A percentile compares a stretch with the other conserved stretches of the same genome.
Conservation (phyloP, 2,113 vertebrate species). For the Rhinoptilus africanus region DNA sequence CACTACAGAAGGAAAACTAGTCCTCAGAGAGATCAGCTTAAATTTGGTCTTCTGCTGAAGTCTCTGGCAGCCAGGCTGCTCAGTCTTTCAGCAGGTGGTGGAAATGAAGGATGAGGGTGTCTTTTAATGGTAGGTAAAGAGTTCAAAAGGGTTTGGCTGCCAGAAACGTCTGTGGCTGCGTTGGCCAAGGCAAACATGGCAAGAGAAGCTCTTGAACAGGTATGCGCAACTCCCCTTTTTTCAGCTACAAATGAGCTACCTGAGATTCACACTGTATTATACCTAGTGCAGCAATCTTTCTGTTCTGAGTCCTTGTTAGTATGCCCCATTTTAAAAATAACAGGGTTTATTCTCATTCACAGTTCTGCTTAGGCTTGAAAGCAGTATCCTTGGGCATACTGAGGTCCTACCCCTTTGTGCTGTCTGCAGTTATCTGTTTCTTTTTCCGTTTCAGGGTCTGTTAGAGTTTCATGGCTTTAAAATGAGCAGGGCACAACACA, state of each 20-base stretch:
- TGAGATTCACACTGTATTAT: background rate
- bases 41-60: background rate
- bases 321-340: background rate
- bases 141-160: conserved; percentile 14
- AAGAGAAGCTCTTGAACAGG: background rate
- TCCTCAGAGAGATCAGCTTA: background rate
- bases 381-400: background rate
- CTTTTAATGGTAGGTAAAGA: conserved; percentile 29
- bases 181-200: background rate
- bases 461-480: background rate
- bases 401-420: background rate
- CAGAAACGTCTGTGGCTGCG: background rate
- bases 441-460: background rate
- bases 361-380: background rate
- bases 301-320: background rate
- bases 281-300: background rate
- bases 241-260: background rate
- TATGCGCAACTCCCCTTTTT: background rate
- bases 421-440: background rate
- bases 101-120: conserved; percentile 10
- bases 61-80: background rate
- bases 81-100: conserved; percentile 9
- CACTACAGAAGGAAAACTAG: background rate
- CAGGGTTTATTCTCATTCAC: background rate
- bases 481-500: background rate